Base-by-base conservation (phyloP, 1,140 invertebrate genomes). In the Xylocopa sonorina region DNA sequence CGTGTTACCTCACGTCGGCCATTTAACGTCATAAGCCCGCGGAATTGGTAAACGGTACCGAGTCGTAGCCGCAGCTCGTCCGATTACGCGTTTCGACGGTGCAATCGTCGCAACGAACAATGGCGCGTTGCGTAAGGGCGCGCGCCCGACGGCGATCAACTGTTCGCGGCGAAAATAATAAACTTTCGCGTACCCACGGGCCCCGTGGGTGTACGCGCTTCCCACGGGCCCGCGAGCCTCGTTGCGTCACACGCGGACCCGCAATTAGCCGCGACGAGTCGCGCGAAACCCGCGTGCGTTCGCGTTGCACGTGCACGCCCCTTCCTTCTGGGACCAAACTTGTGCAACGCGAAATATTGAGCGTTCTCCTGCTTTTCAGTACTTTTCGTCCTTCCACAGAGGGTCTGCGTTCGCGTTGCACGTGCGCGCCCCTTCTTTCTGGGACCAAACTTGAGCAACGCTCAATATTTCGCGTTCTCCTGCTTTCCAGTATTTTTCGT, bases 151-250 rank as follows among this genome's bases (percentile, higher is more conserved):
- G 38, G 62, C 60, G 60, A 18, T 21, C 34, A 66, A 75, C 71
- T n/a, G 38, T 29, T 38, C 34, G 4, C 32, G 50, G 7, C 34
- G 29, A 58, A n/a, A 57, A 41, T 68, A 76, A 76, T 48, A 68
- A 68, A 76, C 50, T 76, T 68, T 76, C 74, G 74, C 73, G 73
- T 55, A 55, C 48, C 51, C 67, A 55, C 67, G 50, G 12, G 34
- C 0, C n/a, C 38, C 41, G 62, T 68, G 27, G 51, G 41, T 57
- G 73, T 34, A 27, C 51, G 53, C 51, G 43, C 55, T 76, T 76
- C 74, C 63, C 74, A 76, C 74, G 74, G 51, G 46, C 29, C 6
- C 21, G 63, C 43, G 29, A 16, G 38, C 10, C 0, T 12, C 21
- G 18, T 76, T 76, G 64, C 74, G 63, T 68, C 63, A 76, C 29